These are phyloP conservation scores for Coelogynopora nodosa DNA, from an alignment of 2,888 invertebrate genomes.

Conservation along the genomic window DNA sequence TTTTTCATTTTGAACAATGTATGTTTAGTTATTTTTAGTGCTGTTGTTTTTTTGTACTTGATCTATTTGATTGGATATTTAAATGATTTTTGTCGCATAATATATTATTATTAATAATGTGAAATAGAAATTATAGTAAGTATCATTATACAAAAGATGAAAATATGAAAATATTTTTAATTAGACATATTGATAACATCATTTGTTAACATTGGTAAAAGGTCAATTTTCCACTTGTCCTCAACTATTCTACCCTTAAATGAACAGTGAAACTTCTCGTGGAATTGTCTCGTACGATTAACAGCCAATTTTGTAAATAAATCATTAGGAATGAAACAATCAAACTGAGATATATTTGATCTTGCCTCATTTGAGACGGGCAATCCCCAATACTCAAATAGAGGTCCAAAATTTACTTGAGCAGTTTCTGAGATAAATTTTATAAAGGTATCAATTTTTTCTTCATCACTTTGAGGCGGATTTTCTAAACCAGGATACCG, in stretches of 20 bases:
- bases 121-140: too few species aligned
- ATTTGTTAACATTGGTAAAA: background rate
- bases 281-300: background rate
- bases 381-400: conserved; percentile 51
- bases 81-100: too few species aligned
- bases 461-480: conserved; percentile 44
- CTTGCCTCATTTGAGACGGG: conserved; percentile 43
- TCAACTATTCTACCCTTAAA: background rate
- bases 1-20: too few species aligned
- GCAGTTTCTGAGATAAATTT: conserved; percentile 47
- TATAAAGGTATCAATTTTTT: conserved; percentile 50
- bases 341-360: background rate
- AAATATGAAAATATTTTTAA: too few species aligned
- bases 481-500: conserved; percentile 46
- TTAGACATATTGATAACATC: too few species aligned
- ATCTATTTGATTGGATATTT: too few species aligned
- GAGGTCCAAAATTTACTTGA: conserved; percentile 48
- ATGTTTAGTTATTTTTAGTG: too few species aligned
- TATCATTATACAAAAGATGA: too few species aligned
- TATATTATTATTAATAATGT: too few species aligned
- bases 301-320: background rate
- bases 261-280: background rate
- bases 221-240: background rate
- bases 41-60: too few species aligned
- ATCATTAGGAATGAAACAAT: background rate